Percentiles rank a stretch among this genome's conserved stretches.
Evolutionary conservation across 2,888 invertebrate genomes (phyloP).

Genomic region (Parasteatoda lunata): DNA sequence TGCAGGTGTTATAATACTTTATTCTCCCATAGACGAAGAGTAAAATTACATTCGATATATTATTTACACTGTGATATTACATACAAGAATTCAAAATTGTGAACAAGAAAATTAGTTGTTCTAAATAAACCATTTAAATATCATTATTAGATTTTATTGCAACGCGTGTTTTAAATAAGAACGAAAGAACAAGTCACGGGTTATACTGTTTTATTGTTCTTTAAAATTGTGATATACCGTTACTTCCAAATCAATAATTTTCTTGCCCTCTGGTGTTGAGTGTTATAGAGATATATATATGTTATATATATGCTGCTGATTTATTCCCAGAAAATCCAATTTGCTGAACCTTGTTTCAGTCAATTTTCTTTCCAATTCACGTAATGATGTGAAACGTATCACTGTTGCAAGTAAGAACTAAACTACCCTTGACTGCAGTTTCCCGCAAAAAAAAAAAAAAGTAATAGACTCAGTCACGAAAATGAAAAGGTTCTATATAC

Average conservation of each 20-base stretch:
- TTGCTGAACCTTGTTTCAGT: slow-evolving; percentile 46
- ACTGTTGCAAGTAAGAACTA: slow-evolving; percentile 45
- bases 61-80: no score
- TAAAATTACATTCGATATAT: no score
- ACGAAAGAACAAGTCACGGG: no score
- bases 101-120: no score
- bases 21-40: no score
- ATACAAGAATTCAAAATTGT: no score
- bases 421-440: slow-evolving; percentile 21
- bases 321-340: slow-evolving; percentile 52
- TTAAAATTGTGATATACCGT: background rate
- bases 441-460: background rate
- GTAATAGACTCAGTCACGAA: slow-evolving; percentile 49
- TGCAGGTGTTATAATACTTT: no score
- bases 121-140: no score
- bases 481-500: background rate
- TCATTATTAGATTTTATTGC: no score
- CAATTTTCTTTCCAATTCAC: slow-evolving; percentile 28
- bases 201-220: no score
- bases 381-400: slow-evolving; percentile 57
- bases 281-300: slow-evolving; percentile 45
- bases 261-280: slow-evolving; percentile 46
- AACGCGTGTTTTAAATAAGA: no score
- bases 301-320: slow-evolving; percentile 17
- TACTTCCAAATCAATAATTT: slow-evolving; percentile 43